Evolutionary conservation across 2,797 vertebrate genomes (phyloP), one percentile per base, ranked within the genome.

Genomic region (Acrocephalus scirpaceus): DNA sequence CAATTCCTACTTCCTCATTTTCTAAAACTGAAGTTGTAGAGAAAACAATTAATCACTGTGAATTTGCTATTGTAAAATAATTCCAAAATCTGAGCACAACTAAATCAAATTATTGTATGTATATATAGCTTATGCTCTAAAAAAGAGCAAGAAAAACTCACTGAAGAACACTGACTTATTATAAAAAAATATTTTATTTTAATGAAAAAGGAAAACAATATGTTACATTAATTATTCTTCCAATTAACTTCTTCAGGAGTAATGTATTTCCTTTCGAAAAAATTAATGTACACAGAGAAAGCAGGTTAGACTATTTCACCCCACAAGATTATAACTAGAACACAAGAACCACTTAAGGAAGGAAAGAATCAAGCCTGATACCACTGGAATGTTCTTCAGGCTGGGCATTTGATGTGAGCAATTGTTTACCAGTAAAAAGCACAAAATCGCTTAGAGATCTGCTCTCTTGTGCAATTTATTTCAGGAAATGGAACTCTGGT

Each of bases 381-480:
- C 34, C 3, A 1, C 34, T 60, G 65, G 38, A 95, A 95, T 19
- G 25, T 30, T 87, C 84, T 82, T 89, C 48, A 64, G 80, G 42
- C 64, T n/a, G 27, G 47, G n/a, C 25, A 56, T 79, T 82, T 84
- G 57, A 84, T 61, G 50, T 26, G 26, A 92, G 90, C 86, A 92
- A 79, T 87, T 36, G 42, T 8, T 48, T 57, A 70, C 48, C 65
- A 77, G 48, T 26, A 81, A 86, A 91, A 92, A 84, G 76, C 47
- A 86, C 57, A 88, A 54, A 89, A 67, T 32, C 66, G 88, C 51
- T 94, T 38, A 51, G 26, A 95, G 64, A 90, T 53, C 53, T 53
- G 56, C 54, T 92, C 69, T 91, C n/a, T 81, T 74, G 88, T 91
- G 69, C 86, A 79, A 92, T 95, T 93, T 94, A 89, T 73, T 94